Conservation (phyloP, 2,113 vertebrate genomes). For the Laticauda colubrina region DNA sequence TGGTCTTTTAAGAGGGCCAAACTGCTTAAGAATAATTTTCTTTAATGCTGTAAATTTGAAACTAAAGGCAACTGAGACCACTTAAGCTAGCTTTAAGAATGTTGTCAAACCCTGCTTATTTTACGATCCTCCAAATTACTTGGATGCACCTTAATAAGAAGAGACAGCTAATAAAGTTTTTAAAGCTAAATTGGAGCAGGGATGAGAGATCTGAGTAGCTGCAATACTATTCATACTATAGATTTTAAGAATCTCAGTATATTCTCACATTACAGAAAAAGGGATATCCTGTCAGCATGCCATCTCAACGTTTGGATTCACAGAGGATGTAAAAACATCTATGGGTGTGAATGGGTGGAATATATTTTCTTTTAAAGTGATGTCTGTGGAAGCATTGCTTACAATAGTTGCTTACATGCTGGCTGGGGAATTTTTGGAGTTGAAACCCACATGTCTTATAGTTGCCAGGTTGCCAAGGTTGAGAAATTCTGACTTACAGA, state of each 20-base stretch:
- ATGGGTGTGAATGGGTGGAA: not conserved
- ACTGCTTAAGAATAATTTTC: not conserved
- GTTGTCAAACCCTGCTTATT: not conserved
- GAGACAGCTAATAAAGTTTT: constrained; percentile 31
- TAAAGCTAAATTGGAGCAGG: constrained; percentile 15
- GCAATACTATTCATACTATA: not conserved
- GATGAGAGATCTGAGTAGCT: not conserved
- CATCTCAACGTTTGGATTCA: not conserved
- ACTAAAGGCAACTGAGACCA: not conserved
- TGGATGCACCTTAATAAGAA: constrained; percentile 16
- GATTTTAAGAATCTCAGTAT: not conserved
- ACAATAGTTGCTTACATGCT: not conserved
- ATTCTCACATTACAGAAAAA: not conserved
- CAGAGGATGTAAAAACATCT: not conserved
- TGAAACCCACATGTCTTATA: not conserved
- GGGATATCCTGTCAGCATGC: not conserved
- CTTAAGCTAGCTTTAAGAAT: not conserved
- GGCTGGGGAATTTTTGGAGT: not conserved
- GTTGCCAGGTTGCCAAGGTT: not conserved
- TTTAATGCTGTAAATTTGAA: not conserved
- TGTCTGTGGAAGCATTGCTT: not conserved
- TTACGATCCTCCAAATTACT: constrained; percentile 21
- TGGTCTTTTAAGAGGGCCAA: not conserved
- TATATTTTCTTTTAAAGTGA: not conserved
- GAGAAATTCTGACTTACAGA: not conserved